Evolutionary conservation across 2,888 invertebrate genomes (phyloP).

Genomic region (Andricus curvator): DNA sequence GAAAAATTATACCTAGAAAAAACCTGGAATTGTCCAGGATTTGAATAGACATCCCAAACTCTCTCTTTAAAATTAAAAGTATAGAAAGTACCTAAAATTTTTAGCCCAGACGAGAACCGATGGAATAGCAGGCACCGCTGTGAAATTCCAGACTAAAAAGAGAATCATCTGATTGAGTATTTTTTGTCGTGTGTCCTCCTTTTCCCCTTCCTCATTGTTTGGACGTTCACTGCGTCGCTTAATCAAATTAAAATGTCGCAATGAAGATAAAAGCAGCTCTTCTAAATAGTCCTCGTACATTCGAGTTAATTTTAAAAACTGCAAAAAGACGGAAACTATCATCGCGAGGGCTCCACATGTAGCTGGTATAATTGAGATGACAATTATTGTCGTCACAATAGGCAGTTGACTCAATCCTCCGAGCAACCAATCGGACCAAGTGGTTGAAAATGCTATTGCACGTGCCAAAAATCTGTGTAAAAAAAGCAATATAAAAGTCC

Average conservation of each 20-base stretch:
- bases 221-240: slow-evolving; percentile 65
- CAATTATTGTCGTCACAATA: slow-evolving; percentile 82
- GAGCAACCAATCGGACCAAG: slow-evolving; percentile 83
- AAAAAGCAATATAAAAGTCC: neutral
- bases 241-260: slow-evolving; percentile 77
- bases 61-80: slow-evolving; percentile 23
- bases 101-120: slow-evolving; percentile 89
- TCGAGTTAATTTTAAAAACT: slow-evolving; percentile 83
- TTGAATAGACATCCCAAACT: neutral
- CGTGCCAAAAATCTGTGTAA: slow-evolving; percentile 78
- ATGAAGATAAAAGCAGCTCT: slow-evolving; percentile 80
- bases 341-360: slow-evolving; percentile 89
- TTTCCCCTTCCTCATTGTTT: slow-evolving; percentile 55
- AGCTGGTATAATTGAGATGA: slow-evolving; percentile 83
- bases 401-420: slow-evolving; percentile 85
- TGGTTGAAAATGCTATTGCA: slow-evolving; percentile 77
- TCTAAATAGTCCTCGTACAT: slow-evolving; percentile 89
- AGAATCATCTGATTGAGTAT: slow-evolving; percentile 88
- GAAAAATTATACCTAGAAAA: too few species aligned
- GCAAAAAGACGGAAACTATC: slow-evolving; percentile 70
- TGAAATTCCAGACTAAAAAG: slow-evolving; percentile 84
- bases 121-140: slow-evolving; percentile 86
- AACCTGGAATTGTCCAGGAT: too few species aligned
- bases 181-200: slow-evolving; percentile 61
- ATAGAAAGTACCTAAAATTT: slow-evolving; percentile 84